Base-by-base conservation (phyloP, 2,113 vertebrate genomes). In the Sinocyclocheilus anshuiensis region DNA sequence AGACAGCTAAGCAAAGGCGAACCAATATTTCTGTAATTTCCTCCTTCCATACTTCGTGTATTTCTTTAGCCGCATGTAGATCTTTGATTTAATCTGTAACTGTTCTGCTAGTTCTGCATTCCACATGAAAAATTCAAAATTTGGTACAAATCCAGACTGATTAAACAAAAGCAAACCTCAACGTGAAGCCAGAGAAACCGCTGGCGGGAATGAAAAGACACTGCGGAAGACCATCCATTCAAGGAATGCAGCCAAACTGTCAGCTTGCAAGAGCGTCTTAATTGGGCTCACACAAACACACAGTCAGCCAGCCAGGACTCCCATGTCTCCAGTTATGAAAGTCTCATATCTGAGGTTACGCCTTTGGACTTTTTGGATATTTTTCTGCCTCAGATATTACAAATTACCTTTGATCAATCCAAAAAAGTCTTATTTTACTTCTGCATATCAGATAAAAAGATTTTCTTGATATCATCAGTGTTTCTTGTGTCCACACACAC, bases 101-200 rank as follows among this genome's bases (percentile, higher is more conserved):
- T 45, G 78, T 81, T 61, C 11, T 24, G 55, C 33, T n/a, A 36
- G 55, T n/a, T 22, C 20, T 2, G 20, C 4, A 20, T 80, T 63
- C 36, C 55, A 63, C 78, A 24, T 63, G 57, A 80, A 57, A 63
- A 16, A 36, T 24, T 22, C 29, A 69, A 59, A 84, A 86, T 79
- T 83, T 83, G 84, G 85, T 18, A 16, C 50, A 65, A 61, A 81
- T 65, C 78, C 29, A 86, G 65, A 72, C 45, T 57, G 33, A 88
- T 80, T 76, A 79, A 85, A 74, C 67, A 42, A 88, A 71, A 78
- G 65, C 15, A 57, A 59, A 77, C 55, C 53, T 77, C n/a, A 24
- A 69, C 6, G 9, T 71, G 61, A 72, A 72, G 76, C 24, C 8
- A 75, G 79, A 61, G 24, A 20, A 1, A 48, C 22, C 22, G n/a